phyloP scores from a whole-genome alignment of 2,797 vertebrate species.

The Leuciscus waleckii region DNA sequence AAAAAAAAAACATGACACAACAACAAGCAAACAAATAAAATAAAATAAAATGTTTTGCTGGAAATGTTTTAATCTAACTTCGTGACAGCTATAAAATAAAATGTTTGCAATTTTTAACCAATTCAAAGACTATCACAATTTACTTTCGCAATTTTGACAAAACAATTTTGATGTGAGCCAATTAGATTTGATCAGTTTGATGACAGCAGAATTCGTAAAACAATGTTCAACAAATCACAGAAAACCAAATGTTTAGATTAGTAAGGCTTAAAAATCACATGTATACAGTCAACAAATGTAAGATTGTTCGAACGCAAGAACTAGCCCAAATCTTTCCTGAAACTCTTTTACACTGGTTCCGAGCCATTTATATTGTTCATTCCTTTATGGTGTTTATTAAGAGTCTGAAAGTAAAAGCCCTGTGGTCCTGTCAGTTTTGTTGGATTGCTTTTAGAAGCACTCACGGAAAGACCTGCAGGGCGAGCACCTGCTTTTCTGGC shows the following conservation, averaged over 20 bases:
- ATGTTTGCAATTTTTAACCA: background rate
- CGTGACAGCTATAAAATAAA: background rate
- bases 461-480: conserved; percentile 55
- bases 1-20: background rate
- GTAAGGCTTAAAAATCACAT: background rate
- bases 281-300: background rate
- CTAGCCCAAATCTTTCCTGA: background rate
- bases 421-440: conserved; percentile 49
- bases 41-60: too few relatives aligned
- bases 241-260: background rate
- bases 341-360: background rate
- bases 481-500: conserved; percentile 60
- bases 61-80: background rate
- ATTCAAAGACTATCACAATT: background rate
- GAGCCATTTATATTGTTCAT: background rate
- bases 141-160: background rate
- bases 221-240: background rate
- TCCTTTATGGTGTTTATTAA: conserved; percentile 13
- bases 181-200: background rate
- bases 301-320: background rate
- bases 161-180: background rate
- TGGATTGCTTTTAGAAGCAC: conserved; percentile 21
- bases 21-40: background rate
- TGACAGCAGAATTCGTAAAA: conserved; percentile 15
- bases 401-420: conserved; percentile 48